Conservation (phyloP, 2,797 vertebrate genomes). For the Trichosurus vulpecula region DNA sequence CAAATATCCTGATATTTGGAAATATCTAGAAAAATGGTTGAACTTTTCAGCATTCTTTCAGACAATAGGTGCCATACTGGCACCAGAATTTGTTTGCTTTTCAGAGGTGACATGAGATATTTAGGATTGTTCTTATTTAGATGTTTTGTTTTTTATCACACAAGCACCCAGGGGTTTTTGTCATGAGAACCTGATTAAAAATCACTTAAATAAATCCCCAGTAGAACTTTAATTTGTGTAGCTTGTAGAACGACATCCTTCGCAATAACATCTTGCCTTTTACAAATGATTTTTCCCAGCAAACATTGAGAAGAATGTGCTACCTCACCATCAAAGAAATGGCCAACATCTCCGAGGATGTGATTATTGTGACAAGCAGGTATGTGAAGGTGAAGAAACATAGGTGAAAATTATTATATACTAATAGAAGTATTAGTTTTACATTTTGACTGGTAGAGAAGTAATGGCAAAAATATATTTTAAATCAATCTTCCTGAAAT, state of each 20-base stretch:
- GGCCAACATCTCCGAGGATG: slow-evolving; percentile 99
- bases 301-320: slow-evolving; percentile 98
- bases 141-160: slow-evolving; percentile 12
- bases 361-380: slow-evolving; percentile 99
- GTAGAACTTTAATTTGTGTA: slow-evolving; percentile 21
- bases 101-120: slow-evolving; percentile 29
- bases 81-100: slow-evolving; percentile 24
- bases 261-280: slow-evolving; percentile 62
- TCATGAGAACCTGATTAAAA: slow-evolving; percentile 42
- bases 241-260: slow-evolving; percentile 41
- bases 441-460: slow-evolving; percentile 43
- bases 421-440: slow-evolving; percentile 33
- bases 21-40: slow-evolving; percentile 22
- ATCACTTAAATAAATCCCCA: slow-evolving; percentile 42
- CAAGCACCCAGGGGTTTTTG: neutral
- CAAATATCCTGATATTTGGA: neutral
- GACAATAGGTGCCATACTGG: neutral
- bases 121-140: slow-evolving; percentile 43
- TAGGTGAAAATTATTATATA: neutral
- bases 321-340: slow-evolving; percentile 99
- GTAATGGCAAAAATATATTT: slow-evolving; percentile 19
- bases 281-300: slow-evolving; percentile 84
- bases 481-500: slow-evolving; percentile 47
- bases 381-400: slow-evolving; percentile 72
- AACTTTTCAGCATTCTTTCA: slow-evolving; percentile 43